phyloP scores from a whole-genome alignment of 2,113 vertebrate genomes.

The Pao palembangensis region DNA sequence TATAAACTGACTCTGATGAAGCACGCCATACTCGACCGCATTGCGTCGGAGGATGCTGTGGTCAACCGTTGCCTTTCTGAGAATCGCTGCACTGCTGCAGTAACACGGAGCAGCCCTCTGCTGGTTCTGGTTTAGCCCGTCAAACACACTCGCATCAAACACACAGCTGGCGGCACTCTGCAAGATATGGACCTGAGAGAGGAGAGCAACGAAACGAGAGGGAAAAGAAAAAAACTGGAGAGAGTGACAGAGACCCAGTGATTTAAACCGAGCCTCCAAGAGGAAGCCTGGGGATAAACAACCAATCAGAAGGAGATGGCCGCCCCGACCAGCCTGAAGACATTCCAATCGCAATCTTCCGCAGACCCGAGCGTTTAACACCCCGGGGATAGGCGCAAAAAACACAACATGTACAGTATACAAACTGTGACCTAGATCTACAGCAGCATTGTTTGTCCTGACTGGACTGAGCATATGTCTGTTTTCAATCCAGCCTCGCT shows the following conservation, averaged over 20 bases:
- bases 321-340: slow-evolving; percentile 57
- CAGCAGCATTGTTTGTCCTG: slow-evolving; percentile 34
- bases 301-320: slow-evolving; percentile 51
- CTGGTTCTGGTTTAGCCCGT: slow-evolving; percentile 66
- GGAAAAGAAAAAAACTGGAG: slow-evolving; percentile 10
- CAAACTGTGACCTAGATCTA: slow-evolving; percentile 43
- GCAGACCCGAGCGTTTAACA: slow-evolving; percentile 37
- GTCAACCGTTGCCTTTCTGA: slow-evolving; percentile 29
- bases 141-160: slow-evolving; percentile 64
- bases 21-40: slow-evolving; percentile 22
- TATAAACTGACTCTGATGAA: slow-evolving; percentile 20
- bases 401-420: slow-evolving; percentile 25
- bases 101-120: slow-evolving; percentile 46
- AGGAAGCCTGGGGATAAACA: slow-evolving; percentile 54
- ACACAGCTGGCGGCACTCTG: slow-evolving; percentile 43
- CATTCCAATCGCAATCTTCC: slow-evolving; percentile 61
- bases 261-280: slow-evolving; percentile 54
- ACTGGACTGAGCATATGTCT: slow-evolving; percentile 25
- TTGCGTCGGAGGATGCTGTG: slow-evolving; percentile 38
- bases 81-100: slow-evolving; percentile 4
- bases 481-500: slow-evolving; percentile 37
- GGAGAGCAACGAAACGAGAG: slow-evolving; percentile 22
- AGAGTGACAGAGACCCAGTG: slow-evolving; percentile 30
- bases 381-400: slow-evolving; percentile 32
- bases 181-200: slow-evolving; percentile 36